Evolutionary conservation across 2,797 vertebrate genomes (phyloP).

Genomic region (Myoxocephalus aenaeus): DNA sequence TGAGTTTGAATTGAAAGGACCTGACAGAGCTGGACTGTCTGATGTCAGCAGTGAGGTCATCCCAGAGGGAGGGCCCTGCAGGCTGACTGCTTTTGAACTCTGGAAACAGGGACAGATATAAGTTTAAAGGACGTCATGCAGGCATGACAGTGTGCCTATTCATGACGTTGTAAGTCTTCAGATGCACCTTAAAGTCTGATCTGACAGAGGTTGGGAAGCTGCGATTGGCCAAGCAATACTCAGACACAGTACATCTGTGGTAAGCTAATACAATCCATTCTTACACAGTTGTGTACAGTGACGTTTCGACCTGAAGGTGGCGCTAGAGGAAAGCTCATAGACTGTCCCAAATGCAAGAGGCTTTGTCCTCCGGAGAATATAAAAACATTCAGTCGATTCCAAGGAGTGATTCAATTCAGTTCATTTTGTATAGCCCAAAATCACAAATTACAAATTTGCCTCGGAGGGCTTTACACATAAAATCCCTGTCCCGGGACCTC

Average conservation of each 20-base stretch:
- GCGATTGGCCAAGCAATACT: neutral
- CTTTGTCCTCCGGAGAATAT: neutral
- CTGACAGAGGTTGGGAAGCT: neutral
- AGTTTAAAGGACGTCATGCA: neutral
- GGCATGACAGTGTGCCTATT: neutral
- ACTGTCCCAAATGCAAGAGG: neutral
- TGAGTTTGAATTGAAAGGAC: neutral
- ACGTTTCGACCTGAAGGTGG: conserved; percentile 16
- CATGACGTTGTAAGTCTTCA: neutral
- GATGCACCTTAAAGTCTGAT: neutral
- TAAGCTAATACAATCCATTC: neutral
- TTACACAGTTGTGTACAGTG: neutral
- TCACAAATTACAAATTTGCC: too few relatives aligned
- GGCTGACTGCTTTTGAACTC: neutral
- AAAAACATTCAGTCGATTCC: neutral
- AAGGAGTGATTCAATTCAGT: neutral
- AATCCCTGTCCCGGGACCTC: too few relatives aligned
- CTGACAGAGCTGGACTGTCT: neutral
- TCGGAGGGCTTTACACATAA: too few relatives aligned
- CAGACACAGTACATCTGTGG: neutral
- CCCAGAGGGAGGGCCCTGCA: neutral
- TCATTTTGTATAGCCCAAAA: too few relatives aligned
- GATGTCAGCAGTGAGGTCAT: neutral
- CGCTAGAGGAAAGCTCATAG: conserved; percentile 12
- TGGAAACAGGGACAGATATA: neutral